These are phyloP conservation scores for Neodiprion virginianus DNA, from an alignment of 1,140 invertebrate genomes.

Conservation along the genomic window DNA sequence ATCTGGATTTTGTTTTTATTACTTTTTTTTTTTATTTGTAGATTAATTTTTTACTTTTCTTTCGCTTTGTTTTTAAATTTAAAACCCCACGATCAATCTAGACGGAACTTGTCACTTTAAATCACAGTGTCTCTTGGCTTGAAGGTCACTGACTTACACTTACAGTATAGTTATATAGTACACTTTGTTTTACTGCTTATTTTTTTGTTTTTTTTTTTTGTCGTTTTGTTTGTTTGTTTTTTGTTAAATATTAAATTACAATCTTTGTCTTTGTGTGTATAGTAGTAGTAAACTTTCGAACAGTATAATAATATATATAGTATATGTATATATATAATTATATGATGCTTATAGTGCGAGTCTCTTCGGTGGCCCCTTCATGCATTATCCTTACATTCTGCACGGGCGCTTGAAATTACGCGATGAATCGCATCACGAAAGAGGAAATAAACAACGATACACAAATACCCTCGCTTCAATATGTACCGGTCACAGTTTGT, in stretches of 20 bases:
- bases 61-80: background rate
- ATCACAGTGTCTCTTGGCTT: no score
- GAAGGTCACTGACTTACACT: background rate
- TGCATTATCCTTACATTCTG: no score
- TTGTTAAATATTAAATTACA: background rate
- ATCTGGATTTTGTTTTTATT: background rate
- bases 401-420: no score
- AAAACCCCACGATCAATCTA: constrained; percentile 7
- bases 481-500: no score
- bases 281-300: background rate
- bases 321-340: no score
- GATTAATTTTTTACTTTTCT: background rate
- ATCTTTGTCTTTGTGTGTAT: background rate
- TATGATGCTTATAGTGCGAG: no score
- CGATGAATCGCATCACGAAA: no score
- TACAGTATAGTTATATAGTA: background rate
- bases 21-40: background rate
- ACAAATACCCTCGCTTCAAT: no score
- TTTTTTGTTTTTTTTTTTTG: background rate
- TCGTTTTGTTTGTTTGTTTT: background rate
- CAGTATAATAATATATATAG: no score
- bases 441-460: no score
- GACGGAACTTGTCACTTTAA: background rate
- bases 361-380: no score
- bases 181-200: no score